Evolutionary conservation across 2,888 invertebrate genomes (phyloP).

Genomic region (Galerucella calmariensis): DNA sequence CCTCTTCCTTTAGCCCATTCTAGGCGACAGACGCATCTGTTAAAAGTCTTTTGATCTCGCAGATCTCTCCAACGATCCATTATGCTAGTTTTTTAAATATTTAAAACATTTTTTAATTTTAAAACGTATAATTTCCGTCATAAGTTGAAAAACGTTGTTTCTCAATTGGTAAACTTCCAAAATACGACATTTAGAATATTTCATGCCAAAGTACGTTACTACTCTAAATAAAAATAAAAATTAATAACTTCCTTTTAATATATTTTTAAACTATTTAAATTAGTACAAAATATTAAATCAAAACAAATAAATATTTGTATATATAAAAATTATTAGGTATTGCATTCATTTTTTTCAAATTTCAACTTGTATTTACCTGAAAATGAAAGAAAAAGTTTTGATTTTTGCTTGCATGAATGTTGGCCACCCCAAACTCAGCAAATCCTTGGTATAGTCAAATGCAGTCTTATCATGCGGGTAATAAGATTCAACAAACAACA

Average conservation of each 20-base stretch:
- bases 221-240: constrained; percentile 9
- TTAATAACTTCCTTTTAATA: constrained; percentile 2
- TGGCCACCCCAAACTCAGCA: no score
- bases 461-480: no score
- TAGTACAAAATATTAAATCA: not conserved
- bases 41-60: no score
- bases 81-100: no score
- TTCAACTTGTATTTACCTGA: not conserved
- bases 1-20: no score
- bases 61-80: no score
- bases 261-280: constrained; percentile 3
- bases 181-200: not conserved
- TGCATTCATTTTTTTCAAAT: not conserved
- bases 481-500: no score
- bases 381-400: not conserved
- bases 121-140: not conserved
- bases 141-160: not conserved
- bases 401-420: no score
- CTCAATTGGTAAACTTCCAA: constrained; percentile 8
- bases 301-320: not conserved
- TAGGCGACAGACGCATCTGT: no score
- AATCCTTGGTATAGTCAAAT: no score
- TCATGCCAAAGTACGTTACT: not conserved
- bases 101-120: not conserved
- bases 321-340: not conserved